Evolutionary conservation across 2,888 invertebrate genomes (phyloP), one percentile per base, ranked within the genome.

Genomic region (Mechanitis mazaeus): DNA sequence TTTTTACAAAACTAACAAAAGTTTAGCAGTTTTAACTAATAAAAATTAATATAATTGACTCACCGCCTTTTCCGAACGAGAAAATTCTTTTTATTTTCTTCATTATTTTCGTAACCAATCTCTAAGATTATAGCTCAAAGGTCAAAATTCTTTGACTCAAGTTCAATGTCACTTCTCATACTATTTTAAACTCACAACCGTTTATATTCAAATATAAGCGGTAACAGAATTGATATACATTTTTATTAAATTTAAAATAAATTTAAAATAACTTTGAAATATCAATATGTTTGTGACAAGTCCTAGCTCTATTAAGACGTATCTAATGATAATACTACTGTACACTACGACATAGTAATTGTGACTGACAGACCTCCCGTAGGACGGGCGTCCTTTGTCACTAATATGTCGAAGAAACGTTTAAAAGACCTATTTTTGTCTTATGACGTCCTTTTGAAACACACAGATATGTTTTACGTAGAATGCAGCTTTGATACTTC

Each of bases 31-130:
- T 2, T 35, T 9, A 42, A 7, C 6, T 9, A 3, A 2, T 42
- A 9, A 1, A 9, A 42, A 9, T 11, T 9, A 9, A 9, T 42
- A 3, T 42, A 1, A 2, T 42, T 42, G 9, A 69, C 74, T 78
- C 74, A 83, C 86, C 87, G 71, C 84, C 81, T 78, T 83, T 88
- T 46, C 87, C 83, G 55, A 76, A 72, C 0, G 86, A 84, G 66
- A 88, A 87, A 38, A 89, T 82, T 63, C 83, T 74, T 72, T 84
- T 89, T 33, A 90, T 81, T 69, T 76, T 86, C 83, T 87, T 90
- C 89, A 90, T 89, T 56, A 60, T 61, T 46, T 9, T 12, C 35
- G 45, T 50, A 35, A 35, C 3, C 35, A 11, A 42, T 42, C 11
- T 42, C 9, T 42, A 11, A 42, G 42, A 7, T 9, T 9, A 42